Conservation (phyloP, 2,888 invertebrate species). For the Himalopsyche kuldschensis region DNA sequence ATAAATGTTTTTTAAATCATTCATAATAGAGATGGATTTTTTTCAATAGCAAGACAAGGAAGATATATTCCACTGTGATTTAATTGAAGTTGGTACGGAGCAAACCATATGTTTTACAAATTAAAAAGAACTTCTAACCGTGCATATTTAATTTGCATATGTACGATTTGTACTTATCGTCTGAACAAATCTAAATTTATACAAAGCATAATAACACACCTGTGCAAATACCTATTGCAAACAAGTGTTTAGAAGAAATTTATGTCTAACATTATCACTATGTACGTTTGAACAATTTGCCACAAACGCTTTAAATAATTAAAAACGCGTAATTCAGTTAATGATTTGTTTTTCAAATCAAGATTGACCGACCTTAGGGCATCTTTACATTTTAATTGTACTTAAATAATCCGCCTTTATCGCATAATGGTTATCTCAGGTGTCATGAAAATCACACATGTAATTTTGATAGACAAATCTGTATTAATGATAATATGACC, state of each 20-base stretch:
- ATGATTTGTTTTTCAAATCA: too few relatives aligned
- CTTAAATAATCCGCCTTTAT: too few relatives aligned
- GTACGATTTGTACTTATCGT: background rate
- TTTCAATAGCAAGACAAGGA: too few relatives aligned
- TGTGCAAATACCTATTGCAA: slow-evolving; percentile 23
- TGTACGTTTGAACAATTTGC: slow-evolving; percentile 24
- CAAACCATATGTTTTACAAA: background rate
- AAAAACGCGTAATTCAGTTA: too few relatives aligned
- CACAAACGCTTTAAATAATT: background rate
- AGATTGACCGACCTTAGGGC: too few relatives aligned
- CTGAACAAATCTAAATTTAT: slow-evolving; percentile 12
- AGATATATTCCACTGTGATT: background rate
- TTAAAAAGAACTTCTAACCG: background rate
- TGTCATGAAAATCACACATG: too few relatives aligned
- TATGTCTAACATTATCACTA: background rate
- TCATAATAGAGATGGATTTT: too few relatives aligned
- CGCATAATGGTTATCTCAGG: too few relatives aligned
- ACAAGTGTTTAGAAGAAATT: background rate
- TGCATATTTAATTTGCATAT: background rate
- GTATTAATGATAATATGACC: too few relatives aligned
- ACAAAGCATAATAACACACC: slow-evolving; percentile 23
- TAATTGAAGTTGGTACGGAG: background rate
- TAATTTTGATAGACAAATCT: too few relatives aligned
- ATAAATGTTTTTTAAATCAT: too few relatives aligned
- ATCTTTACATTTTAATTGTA: too few relatives aligned